These are phyloP conservation scores for Butorides virescens DNA, from an alignment of 2,113 vertebrate genomes.

Conservation along the genomic window DNA sequence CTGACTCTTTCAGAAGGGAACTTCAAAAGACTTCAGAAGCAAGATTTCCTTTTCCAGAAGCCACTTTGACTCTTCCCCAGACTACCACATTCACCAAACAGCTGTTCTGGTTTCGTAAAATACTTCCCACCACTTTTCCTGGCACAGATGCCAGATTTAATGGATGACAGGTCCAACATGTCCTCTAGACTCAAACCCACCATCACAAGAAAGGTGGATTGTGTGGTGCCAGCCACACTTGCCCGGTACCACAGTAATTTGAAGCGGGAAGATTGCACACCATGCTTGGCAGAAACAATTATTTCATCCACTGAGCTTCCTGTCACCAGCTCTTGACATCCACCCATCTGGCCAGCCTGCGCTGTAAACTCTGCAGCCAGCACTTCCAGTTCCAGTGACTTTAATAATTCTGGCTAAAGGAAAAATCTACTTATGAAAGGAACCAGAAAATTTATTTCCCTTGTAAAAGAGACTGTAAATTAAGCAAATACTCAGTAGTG, in stretches of 20 bases:
- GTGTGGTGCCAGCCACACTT: background rate
- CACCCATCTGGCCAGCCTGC: background rate
- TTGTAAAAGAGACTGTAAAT: background rate
- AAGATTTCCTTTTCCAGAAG: background rate
- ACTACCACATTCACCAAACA: background rate
- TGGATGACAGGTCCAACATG: accelerated
- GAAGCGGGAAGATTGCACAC: background rate
- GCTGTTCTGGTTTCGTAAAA: background rate
- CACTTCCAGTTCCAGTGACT: background rate
- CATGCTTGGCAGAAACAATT: background rate
- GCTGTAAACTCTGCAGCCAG: background rate
- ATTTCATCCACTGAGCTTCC: background rate
- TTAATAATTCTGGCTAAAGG: background rate
- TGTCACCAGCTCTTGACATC: background rate
- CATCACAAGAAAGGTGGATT: background rate
- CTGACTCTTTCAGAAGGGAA: background rate
- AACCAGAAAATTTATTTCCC: background rate
- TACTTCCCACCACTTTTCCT: background rate
- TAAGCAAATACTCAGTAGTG: background rate
- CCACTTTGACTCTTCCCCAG: background rate
- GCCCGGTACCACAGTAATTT: background rate
- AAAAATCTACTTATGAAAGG: background rate
- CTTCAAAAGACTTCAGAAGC: background rate
- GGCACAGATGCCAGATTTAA: background rate
- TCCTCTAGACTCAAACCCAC: background rate